Conservation (phyloP, 2,113 vertebrate species). For the Ictalurus furcatus region DNA sequence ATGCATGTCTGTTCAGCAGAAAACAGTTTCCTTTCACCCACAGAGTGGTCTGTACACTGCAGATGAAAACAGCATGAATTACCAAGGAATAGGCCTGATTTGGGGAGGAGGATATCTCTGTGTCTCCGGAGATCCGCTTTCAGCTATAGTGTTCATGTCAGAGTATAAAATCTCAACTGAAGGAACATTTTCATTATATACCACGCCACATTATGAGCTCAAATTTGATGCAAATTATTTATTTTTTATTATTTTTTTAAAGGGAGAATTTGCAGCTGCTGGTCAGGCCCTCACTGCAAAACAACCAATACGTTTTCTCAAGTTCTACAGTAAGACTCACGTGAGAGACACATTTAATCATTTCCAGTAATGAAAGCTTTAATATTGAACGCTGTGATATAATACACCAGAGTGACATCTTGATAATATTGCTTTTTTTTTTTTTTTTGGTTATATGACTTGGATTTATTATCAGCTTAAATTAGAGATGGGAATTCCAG, state of each 20-base stretch:
- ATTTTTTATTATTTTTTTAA: too few relatives aligned
- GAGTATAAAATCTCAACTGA: neutral
- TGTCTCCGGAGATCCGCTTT: neutral
- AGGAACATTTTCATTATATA: neutral
- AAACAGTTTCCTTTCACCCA: slow-evolving; percentile 24
- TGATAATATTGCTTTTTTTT: neutral
- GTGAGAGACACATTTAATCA: neutral
- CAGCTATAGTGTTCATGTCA: neutral
- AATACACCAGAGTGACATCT: neutral
- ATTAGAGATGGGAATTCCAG: neutral
- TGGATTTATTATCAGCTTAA: neutral
- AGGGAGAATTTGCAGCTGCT: neutral
- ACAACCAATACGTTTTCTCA: neutral
- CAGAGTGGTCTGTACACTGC: slow-evolving; percentile 11
- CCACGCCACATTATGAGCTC: neutral
- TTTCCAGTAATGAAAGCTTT: neutral
- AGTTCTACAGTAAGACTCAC: neutral
- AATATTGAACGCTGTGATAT: neutral
- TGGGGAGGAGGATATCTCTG: neutral
- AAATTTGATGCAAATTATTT: neutral
- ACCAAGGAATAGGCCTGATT: slow-evolving; percentile 4
- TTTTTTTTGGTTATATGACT: neutral
- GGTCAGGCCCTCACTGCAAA: neutral
- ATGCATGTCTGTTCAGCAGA: slow-evolving; percentile 44
- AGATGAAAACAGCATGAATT: neutral